Evolutionary conservation across 23 tunicate genomes (phyloP).

Genomic region (Halocynthia aurantium): DNA sequence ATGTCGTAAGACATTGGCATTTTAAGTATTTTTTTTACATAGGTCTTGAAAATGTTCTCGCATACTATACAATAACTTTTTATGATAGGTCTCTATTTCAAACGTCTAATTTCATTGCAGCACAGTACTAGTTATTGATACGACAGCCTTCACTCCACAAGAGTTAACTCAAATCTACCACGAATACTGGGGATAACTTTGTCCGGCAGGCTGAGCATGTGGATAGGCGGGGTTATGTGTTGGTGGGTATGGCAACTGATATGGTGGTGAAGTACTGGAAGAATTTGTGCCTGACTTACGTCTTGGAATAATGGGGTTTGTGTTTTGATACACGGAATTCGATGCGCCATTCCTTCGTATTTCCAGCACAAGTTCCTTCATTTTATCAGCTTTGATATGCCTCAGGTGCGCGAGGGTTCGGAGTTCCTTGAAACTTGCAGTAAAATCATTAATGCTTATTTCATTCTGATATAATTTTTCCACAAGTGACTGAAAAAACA

Average conservation of each 20-base stretch:
- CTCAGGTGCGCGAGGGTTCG: conserved; percentile 71
- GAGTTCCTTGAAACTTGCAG: conserved; percentile 45
- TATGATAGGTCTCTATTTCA: too few species aligned
- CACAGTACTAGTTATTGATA: too few species aligned
- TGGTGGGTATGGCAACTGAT: not conserved
- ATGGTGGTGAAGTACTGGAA: not conserved
- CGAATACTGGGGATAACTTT: not conserved
- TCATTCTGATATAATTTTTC: conserved; percentile 48
- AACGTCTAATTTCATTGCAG: too few species aligned
- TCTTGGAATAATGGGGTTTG: not conserved
- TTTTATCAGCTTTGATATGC: conserved; percentile 69
- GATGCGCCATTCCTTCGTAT: conserved; percentile 13
- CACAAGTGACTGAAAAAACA: conserved; percentile 53
- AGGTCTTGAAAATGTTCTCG: too few species aligned
- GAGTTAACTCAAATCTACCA: not conserved
- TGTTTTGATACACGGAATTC: conserved; percentile 4
- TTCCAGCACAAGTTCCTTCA: conserved; percentile 74
- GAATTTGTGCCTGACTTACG: not conserved
- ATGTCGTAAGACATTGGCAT: too few species aligned
- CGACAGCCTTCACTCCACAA: too few species aligned
- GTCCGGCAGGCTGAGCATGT: not conserved
- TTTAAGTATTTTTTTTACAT: too few species aligned
- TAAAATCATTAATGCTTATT: conserved; percentile 37
- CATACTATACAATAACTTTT: too few species aligned
- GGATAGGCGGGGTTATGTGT: not conserved